These are phyloP conservation scores for Toxonevra muliebris DNA, from an alignment of 2,888 invertebrate species.

Conservation along the genomic window DNA sequence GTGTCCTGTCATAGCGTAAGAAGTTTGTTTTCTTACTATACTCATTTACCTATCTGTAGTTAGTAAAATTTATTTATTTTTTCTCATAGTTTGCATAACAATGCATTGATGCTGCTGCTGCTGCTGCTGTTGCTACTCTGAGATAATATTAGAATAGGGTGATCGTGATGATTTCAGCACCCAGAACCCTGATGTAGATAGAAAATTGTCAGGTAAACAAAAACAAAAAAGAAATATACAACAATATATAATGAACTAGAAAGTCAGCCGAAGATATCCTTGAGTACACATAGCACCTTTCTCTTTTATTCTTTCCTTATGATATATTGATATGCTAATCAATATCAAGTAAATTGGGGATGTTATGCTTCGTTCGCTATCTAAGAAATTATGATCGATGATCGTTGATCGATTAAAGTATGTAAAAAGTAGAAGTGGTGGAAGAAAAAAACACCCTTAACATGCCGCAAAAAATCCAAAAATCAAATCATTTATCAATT, in stretches of 20 bases:
- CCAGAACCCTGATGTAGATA: slow-evolving; percentile 24
- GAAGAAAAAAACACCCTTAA: neutral
- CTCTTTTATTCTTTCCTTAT: neutral
- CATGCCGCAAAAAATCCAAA: slow-evolving; percentile 10
- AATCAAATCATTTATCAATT: slow-evolving; percentile 46
- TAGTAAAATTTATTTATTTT: neutral
- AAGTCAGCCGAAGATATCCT: neutral
- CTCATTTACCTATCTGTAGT: slow-evolving; percentile 11
- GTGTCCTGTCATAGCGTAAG: neutral
- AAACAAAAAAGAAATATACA: neutral
- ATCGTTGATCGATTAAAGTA: neutral
- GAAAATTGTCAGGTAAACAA: slow-evolving; percentile 14
- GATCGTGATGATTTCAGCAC: slow-evolving; percentile 30
- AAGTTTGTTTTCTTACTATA: slow-evolving; percentile 28
- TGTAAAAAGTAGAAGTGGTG: neutral
- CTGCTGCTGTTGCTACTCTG: too few species aligned
- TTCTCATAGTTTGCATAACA: slow-evolving; percentile 34
- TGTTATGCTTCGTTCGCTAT: slow-evolving; percentile 9
- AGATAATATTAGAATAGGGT: neutral
- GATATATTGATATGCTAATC: slow-evolving; percentile 28
- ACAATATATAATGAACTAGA: too few species aligned
- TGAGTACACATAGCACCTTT: neutral
- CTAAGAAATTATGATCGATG: slow-evolving; percentile 22
- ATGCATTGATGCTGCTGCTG: slow-evolving; percentile 18
- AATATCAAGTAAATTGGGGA: slow-evolving; percentile 10